Evolutionary conservation across 1,140 invertebrate genomes (phyloP).

Genomic region (Drosophila biarmipes): DNA sequence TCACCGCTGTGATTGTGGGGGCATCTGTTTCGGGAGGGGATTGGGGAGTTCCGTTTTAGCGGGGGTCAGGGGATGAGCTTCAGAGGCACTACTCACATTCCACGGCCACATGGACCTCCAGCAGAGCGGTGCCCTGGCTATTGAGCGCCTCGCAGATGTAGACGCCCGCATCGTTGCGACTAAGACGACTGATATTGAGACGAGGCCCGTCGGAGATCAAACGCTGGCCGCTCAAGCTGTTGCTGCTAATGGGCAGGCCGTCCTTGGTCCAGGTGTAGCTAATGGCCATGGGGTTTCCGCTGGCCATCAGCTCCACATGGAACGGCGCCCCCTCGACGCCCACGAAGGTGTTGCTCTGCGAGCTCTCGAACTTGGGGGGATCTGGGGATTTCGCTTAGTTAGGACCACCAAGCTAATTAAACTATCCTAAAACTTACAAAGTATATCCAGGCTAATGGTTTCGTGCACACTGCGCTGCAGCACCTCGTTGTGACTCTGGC

Average conservation of each 20-base stretch:
- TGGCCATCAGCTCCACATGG: slow-evolving; percentile 91
- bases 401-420: neutral
- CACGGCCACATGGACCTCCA: slow-evolving; percentile 93
- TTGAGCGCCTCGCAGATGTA: slow-evolving; percentile 96
- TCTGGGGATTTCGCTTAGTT: slow-evolving; percentile 85
- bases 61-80: neutral
- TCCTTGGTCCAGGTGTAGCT: slow-evolving; percentile 95
- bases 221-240: slow-evolving; percentile 84
- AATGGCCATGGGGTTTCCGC: slow-evolving; percentile 93
- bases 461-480: slow-evolving; percentile 93
- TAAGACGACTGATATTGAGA: slow-evolving; percentile 92
- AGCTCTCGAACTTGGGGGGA: slow-evolving; percentile 89
- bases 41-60: neutral
- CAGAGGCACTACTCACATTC: slow-evolving; percentile 91
- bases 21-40: slow-evolving; percentile 46
- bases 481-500: slow-evolving; percentile 93
- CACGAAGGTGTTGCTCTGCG: slow-evolving; percentile 86
- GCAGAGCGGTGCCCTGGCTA: slow-evolving; percentile 91
- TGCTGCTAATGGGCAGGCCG: slow-evolving; percentile 87
- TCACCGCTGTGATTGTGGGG: slow-evolving; percentile 90
- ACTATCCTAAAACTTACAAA: slow-evolving; percentile 90
- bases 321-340: slow-evolving; percentile 94
- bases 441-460: slow-evolving; percentile 93
- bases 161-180: slow-evolving; percentile 92
- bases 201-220: slow-evolving; percentile 91